Evolutionary conservation across 2,888 invertebrate species (phyloP).

Genomic region (Aphodius granarius): DNA sequence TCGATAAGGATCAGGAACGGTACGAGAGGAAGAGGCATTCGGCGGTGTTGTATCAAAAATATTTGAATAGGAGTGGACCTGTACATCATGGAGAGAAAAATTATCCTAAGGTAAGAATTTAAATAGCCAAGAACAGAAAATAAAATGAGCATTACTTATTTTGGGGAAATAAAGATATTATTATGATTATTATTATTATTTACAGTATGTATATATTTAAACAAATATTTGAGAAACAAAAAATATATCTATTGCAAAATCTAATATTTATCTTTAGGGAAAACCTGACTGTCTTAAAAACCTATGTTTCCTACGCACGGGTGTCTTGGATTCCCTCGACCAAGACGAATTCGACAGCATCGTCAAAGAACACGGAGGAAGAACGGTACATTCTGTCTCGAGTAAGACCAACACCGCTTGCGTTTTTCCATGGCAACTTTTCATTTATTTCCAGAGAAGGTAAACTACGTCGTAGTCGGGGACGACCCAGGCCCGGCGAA

Average conservation of each 20-base stretch:
- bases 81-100: constrained; percentile 81
- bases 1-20: constrained; percentile 66
- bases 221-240: too few species aligned
- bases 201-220: too few species aligned
- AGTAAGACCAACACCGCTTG: constrained; percentile 52
- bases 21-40: constrained; percentile 68
- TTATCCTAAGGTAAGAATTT: constrained; percentile 71
- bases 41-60: constrained; percentile 72
- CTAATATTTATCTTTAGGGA: constrained; percentile 57
- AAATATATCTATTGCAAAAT: background rate
- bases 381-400: constrained; percentile 72
- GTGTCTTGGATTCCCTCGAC: constrained; percentile 85
- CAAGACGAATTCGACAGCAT: constrained; percentile 75
- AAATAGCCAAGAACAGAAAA: too few species aligned
- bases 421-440: background rate
- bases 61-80: constrained; percentile 77
- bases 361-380: constrained; percentile 80
- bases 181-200: too few species aligned
- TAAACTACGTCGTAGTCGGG: constrained; percentile 81
- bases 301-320: constrained; percentile 76
- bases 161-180: too few species aligned
- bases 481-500: constrained; percentile 87
- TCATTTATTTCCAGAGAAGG: constrained; percentile 47
- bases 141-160: too few species aligned
- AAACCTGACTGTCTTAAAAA: constrained; percentile 71